phyloP scores from a whole-genome alignment of 35 echinoderm and acorn worm species.

The Lytechinus pictus region DNA sequence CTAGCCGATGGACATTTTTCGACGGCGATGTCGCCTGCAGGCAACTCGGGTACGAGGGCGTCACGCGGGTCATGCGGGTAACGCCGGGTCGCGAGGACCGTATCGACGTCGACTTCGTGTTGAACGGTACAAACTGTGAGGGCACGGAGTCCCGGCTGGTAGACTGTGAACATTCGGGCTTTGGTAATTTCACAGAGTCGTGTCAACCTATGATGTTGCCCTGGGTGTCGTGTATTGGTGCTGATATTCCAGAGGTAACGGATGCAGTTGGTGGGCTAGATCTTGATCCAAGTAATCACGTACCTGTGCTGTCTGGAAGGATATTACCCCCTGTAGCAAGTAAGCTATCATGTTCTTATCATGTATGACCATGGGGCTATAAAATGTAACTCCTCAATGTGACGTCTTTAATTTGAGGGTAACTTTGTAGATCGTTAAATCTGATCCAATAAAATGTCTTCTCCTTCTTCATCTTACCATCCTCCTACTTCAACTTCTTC shows the following conservation, averaged over 20 bases:
- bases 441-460: too few relatives aligned
- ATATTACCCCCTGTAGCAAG: not conserved
- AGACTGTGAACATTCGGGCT: conserved; percentile 28
- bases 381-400: too few relatives aligned
- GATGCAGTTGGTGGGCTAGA: not conserved
- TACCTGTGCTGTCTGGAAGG: not conserved
- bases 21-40: conserved; percentile 50
- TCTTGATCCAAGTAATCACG: not conserved
- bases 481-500: too few relatives aligned
- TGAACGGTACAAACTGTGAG: conserved; percentile 9
- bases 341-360: not conserved
- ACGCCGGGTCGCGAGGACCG: conserved; percentile 25
- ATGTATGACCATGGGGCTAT: too few relatives aligned
- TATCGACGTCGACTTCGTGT: not conserved
- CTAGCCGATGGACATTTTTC: conserved; percentile 14
- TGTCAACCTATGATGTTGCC: conserved; percentile 18
- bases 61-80: conserved; percentile 23
- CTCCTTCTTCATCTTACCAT: too few relatives aligned
- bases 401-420: too few relatives aligned
- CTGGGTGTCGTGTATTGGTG: conserved; percentile 45
- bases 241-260: conserved; percentile 15
- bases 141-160: not conserved
- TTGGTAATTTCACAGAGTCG: conserved; percentile 29
- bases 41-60: conserved; percentile 56
- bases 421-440: too few relatives aligned